phyloP scores from a whole-genome alignment of 2,888 invertebrate genomes.

The Osmoderma eremita region DNA sequence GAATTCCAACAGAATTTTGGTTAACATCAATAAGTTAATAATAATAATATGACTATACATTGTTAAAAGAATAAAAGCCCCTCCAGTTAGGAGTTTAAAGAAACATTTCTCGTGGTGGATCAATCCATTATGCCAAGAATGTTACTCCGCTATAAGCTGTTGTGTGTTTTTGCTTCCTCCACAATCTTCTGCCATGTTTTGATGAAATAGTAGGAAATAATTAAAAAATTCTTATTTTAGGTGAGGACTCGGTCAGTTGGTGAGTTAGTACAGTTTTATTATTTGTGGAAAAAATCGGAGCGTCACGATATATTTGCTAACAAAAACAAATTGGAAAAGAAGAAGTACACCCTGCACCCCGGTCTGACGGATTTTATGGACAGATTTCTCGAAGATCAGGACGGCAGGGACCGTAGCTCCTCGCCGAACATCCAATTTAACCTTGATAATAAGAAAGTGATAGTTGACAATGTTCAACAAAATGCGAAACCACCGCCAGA shows the following conservation, averaged over 20 bases:
- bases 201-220: constrained; percentile 1
- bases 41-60: no score
- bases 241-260: constrained; percentile 93
- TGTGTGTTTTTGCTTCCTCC: no score
- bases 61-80: no score
- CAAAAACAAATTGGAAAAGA: constrained; percentile 88
- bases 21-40: no score
- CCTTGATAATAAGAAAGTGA: constrained; percentile 48
- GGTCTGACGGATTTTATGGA: constrained; percentile 96
- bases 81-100: no score
- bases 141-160: no score
- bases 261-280: constrained; percentile 96
- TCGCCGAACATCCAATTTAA: constrained; percentile 73
- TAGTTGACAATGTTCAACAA: constrained; percentile 46
- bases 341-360: constrained; percentile 91
- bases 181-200: no score
- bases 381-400: constrained; percentile 88
- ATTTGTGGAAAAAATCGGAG: constrained; percentile 98
- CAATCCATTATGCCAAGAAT: no score
- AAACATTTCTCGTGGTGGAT: no score
- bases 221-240: constrained; percentile 63
- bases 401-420: constrained; percentile 75
- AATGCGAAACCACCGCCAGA: constrained; percentile 49
- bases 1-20: no score
- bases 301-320: constrained; percentile 93